Conservation (phyloP, 2,113 vertebrate species). For the Hippolais icterina region DNA sequence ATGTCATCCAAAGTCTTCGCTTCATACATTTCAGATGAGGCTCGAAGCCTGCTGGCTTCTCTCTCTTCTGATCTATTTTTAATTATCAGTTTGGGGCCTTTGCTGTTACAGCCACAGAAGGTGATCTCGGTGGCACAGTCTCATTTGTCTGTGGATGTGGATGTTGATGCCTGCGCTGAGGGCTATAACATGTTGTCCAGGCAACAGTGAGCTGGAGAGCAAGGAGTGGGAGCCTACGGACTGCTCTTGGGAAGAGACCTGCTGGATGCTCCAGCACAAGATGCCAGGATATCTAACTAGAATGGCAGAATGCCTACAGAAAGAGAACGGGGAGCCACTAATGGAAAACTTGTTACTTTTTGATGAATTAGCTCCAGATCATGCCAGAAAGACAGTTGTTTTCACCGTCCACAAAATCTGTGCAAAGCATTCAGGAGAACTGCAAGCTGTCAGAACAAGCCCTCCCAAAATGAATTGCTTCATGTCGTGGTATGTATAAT, state of each 20-base stretch:
- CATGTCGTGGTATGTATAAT: not conserved
- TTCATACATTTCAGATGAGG: slow-evolving; percentile 5
- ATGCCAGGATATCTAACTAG: not conserved
- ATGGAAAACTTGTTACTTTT: not conserved
- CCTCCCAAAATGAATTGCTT: not conserved
- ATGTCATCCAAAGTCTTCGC: not conserved
- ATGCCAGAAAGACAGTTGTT: not conserved
- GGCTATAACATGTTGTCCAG: not conserved
- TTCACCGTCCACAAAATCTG: not conserved
- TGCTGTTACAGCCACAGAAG: not conserved
- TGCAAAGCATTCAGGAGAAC: not conserved
- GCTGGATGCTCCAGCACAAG: not conserved
- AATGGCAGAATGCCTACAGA: not conserved
- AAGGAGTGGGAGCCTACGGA: rapidly evolving
- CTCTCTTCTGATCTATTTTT: slow-evolving; percentile 7
- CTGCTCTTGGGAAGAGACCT: not conserved
- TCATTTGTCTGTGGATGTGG: rapidly evolving
- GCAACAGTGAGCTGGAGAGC: not conserved
- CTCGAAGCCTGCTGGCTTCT: not conserved
- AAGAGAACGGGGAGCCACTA: not conserved
- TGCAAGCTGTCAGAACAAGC: not conserved
- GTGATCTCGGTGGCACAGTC: not conserved
- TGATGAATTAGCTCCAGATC: not conserved
- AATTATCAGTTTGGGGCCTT: not conserved
- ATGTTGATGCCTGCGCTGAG: not conserved